A percentile compares a stretch with the other conserved stretches of the same genome.
These are phyloP conservation scores for Cyclopterus lumpus DNA, from an alignment of 2,797 vertebrate genomes.

Conservation along the genomic window DNA sequence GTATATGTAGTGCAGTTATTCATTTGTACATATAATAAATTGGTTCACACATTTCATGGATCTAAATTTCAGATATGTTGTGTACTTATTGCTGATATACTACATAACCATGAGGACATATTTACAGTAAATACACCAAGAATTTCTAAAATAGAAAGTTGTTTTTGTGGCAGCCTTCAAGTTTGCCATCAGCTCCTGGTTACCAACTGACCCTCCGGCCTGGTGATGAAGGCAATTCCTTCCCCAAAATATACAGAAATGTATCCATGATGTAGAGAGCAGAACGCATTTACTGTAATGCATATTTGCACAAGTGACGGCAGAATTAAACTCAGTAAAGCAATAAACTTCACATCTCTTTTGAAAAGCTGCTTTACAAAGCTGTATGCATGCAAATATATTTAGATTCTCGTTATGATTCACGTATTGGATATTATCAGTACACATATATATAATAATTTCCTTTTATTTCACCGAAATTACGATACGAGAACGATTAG, in stretches of 20 bases:
- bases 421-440: background rate
- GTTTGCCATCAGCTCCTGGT: slow-evolving; percentile 57
- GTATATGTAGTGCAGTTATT: background rate
- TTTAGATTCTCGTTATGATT: background rate
- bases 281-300: background rate
- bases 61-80: background rate
- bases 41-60: background rate
- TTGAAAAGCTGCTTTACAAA: background rate
- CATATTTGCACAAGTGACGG: background rate
- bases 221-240: slow-evolving; percentile 14
- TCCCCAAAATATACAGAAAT: slow-evolving; percentile 11
- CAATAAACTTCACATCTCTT: background rate
- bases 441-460: background rate
- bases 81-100: background rate
- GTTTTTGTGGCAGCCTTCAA: slow-evolving; percentile 56
- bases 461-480: background rate
- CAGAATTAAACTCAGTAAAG: background rate
- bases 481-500: background rate
- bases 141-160: slow-evolving; percentile 54
- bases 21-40: background rate
- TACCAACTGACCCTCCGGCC: slow-evolving; percentile 27
- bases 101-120: background rate
- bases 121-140: slow-evolving; percentile 28
- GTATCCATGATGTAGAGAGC: background rate
- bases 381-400: background rate